Conservation (phyloP, 2,888 invertebrate species). For the Ophion ellenae region DNA sequence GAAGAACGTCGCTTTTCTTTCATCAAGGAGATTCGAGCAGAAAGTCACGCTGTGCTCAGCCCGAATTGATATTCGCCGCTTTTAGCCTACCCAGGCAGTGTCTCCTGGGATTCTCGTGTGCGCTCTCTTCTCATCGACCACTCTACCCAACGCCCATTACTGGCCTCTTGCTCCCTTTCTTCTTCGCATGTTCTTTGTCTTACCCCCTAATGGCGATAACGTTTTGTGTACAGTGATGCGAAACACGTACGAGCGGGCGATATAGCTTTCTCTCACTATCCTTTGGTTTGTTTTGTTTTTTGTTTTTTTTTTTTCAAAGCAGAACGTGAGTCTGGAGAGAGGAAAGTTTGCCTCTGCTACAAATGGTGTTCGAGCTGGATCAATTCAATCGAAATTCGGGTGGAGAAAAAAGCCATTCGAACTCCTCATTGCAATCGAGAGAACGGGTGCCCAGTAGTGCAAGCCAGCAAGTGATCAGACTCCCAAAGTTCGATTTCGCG, state of each 20-base stretch:
- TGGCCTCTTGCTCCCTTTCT: neutral
- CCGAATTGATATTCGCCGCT: conserved; percentile 11
- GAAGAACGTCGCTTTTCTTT: neutral
- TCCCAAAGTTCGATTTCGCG: neutral
- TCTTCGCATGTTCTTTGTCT: neutral
- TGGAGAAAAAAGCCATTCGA: neutral
- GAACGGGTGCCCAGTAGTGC: neutral
- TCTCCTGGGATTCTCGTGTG: conserved; percentile 38
- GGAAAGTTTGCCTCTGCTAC: neutral
- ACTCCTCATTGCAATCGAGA: neutral
- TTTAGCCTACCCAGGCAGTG: neutral
- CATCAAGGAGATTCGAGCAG: neutral
- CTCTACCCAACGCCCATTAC: conserved; percentile 22
- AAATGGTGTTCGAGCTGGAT: neutral
- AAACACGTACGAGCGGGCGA: too few relatives aligned
- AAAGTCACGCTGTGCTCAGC: neutral
- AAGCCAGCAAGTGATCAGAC: neutral
- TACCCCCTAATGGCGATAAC: conserved; percentile 8
- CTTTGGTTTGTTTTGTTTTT: neutral
- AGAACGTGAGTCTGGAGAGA: neutral
- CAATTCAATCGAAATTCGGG: neutral
- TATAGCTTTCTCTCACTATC: neutral
- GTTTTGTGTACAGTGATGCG: neutral
- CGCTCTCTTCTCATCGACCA: conserved; percentile 29
- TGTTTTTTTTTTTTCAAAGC: neutral